phyloP scores from a whole-genome alignment of 2,888 invertebrate genomes.

The Drosophila stalkeri region DNA sequence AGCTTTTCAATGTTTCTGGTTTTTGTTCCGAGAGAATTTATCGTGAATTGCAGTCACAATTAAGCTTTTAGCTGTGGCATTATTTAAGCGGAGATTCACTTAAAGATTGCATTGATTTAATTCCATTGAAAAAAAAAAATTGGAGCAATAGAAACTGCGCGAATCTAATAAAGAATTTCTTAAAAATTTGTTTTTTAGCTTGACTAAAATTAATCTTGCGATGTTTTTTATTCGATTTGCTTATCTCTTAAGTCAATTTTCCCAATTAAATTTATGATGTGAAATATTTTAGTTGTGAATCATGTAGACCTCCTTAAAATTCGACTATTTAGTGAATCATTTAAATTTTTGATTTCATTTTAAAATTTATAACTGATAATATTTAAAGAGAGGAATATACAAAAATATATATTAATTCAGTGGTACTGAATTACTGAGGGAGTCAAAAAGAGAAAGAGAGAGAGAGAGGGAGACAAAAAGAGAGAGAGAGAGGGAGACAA shows the following conservation, averaged over 20 bases:
- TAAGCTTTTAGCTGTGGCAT: conserved; percentile 1
- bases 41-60: conserved; percentile 8
- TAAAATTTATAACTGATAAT: not conserved
- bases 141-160: not conserved
- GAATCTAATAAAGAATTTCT: not conserved
- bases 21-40: conserved; percentile 23
- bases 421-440: too few species aligned
- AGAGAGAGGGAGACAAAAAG: not conserved
- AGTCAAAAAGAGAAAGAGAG: too few species aligned
- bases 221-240: not conserved
- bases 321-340: conserved; percentile 14
- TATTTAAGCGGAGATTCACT: not conserved
- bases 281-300: conserved; percentile 2
- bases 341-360: not conserved
- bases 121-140: not conserved
- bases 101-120: not conserved
- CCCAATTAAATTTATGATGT: not conserved
- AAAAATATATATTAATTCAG: too few species aligned
- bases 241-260: not conserved
- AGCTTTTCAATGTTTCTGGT: conserved; percentile 20
- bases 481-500: not conserved
- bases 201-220: not conserved
- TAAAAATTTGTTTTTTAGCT: not conserved
- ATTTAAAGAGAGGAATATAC: not conserved
- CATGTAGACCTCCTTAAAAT: conserved; percentile 2